Base-by-base conservation (phyloP, 1,140 invertebrate genomes). In the Leptopilina clavipes region DNA sequence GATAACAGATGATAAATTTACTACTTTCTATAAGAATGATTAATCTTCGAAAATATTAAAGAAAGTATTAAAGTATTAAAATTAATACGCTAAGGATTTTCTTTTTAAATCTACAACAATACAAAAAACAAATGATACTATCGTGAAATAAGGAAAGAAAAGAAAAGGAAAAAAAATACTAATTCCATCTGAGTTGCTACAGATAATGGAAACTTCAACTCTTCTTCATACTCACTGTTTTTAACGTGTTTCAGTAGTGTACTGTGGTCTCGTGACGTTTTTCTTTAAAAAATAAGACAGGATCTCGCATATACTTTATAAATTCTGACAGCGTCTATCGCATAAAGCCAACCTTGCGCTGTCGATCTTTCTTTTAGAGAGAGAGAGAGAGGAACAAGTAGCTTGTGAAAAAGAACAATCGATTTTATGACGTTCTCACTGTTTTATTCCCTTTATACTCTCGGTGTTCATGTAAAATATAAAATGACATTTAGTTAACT, bases 141-240 rank as follows among this genome's bases (percentile, higher is more conserved):
- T 9, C 37, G 8, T 52, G 2, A 76, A 78, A 78, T 75, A 80
- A 77, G 74, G 31, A 37, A 52, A 11, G 40, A 44, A 45, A 76
- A 78, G 74, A 75, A 17, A 70, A 75, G 74, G n/a, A n/a, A 70
- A 78, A 65, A 75, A 75, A 73, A 78, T 40, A 78, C 75, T 75
- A 75, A 81, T 81, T 81, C 74, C 74, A 73, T 65, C 31, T 65
- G 75, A 72, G 19, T 78, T 75, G 56, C 59, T 70, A 75, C 73
- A 79, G 75, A 78, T 81, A 81, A 81, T 81, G 71, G 76, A 79
- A 81, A 56, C 75, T 71, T 65, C 77, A 52, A 72, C 73, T 78
- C 80, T 81, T 79, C 25, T 22, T 65, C 59, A 8, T 8, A 22
- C 25, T 65, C 59, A 31, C 25, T 65, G 8, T 54, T 65, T 76